Evolutionary conservation across 2,797 vertebrate species (phyloP), one percentile per base, ranked within the genome.

Genomic region (Microctenopoma lineatum): DNA sequence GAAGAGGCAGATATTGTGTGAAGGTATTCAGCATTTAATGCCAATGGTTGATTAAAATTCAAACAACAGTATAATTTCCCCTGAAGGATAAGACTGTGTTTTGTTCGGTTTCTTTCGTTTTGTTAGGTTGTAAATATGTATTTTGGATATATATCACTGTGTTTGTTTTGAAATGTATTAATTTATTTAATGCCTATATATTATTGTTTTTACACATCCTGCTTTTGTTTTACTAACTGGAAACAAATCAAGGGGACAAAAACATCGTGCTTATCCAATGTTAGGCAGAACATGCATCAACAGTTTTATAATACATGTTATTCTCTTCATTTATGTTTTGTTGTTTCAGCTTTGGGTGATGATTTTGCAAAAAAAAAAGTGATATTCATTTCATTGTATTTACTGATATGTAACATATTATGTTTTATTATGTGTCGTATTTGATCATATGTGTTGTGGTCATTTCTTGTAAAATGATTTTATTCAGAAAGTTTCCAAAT

Each of bases 161-260:
- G 73, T 92, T 87, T 85, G 85, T 87, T 89, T 87, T 90, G 82
- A 85, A 84, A 87, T 85, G 80, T 79, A 90, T 92, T 94, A 93
- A 95, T 94, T 94, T 94, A 94, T 95, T 94, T 91, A 89, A 92
- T 92, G 91, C 90, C 77, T 89, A 87, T 92, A 89, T 90, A 85
- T 89, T 88, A 83, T 90, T 89, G 79, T 84, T 92, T 87, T 84
- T 80, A 80, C 63, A 68, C 87, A 77, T 84, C 86, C 83, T 76
- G 79, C 66, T 81, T 81, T 72, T 81, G 86, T 90, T 90, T 83
- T 81, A 92, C 84, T 92, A 92, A 94, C 89, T 84, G 84, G 84
- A 91, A 83, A 74, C 75, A 83, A 83, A 81, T 79, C 41, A 68
- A 73, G 67, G 72, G 77, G 72, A 70, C 76, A 62, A 72, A 80